Evolutionary conservation across 2,888 invertebrate genomes (phyloP), one percentile per base, ranked within the genome.

Genomic region (Crematogaster levior): DNA sequence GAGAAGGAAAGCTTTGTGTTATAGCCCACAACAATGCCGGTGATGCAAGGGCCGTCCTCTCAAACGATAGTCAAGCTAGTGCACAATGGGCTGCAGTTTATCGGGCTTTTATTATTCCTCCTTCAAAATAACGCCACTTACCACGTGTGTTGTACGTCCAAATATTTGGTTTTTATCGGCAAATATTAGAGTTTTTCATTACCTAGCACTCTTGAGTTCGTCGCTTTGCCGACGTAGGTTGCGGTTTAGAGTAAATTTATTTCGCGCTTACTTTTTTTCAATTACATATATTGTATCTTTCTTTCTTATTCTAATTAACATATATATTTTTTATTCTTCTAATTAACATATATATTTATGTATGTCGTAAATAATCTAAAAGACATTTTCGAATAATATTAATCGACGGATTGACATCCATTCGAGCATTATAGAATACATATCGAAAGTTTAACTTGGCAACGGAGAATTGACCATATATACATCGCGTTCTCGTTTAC

Each of bases 61-160:
- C 77, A 82, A 89, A 83, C 85, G 88, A 89, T 85, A 86, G 86
- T 88, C 87, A 86, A 89, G 88, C 88, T 82, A 86, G 73, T 85
- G 87, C 77, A 90, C 88, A 91, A 91, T 88, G 84, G 86, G 84
- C 82, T 75, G 87, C 86, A 89, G 87, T 91, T 92, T 92, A 92
- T 92, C 91, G 91, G 85, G 88, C 91, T 91, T 93, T 92, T 92
- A 92, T 93, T 90, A 92, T 90, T 92, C 83, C 80, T 84, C 85
- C 90, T 88, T 83, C 85, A 84, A 91, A 90, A 90, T 89, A 91
- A 89, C 89, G 82, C 83, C 86, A 85, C 82, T 86, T 81, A 70
- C 60, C 74, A 27, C 60, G 66, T n/a, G 74, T 60, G 66, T 75
- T 68, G 81, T 75, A 82, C 68, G 66, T 66, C 82, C 82, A 85